Base-by-base conservation (phyloP, 1,140 invertebrate genomes). In the Chironomus striatipennis region DNA sequence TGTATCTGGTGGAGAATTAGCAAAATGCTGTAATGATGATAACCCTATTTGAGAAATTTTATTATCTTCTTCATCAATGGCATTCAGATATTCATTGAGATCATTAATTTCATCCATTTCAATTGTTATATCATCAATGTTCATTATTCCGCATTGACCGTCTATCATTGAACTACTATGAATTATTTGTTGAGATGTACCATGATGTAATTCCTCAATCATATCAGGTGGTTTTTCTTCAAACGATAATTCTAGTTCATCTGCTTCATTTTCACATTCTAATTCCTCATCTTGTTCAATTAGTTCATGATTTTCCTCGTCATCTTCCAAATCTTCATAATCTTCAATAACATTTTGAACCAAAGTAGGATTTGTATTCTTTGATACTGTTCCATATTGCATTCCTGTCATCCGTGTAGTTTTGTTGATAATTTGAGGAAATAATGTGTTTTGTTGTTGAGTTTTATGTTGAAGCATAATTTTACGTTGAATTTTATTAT, bases 1-100 rank as follows among this genome's bases (percentile, higher is more conserved):
- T 0, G 91, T 94, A 78, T 93, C 91, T 0, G 91, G 91, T 6
- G 91, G 90, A 10, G 83, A 84, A 24, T 34, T 67, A 78, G 84
- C 65, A 70, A 70, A 20, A 70, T 70, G 65, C 18, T 20, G 20
- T 8, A 18, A 21, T 7, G 9, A 17, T 20, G 65, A 70, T 21
- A 21, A 70, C 10, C 17, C 20, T 10, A 21, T 20, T 70, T 70
- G 65, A 20, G 65, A 70, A n/a, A 20, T 18, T 70, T 70, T 18
- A 70, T 70, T 21, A 70, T 70, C 65, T 70, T 70, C 65, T 8
- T 70, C 65, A 70, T 70, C 65, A 21, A 70, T 70, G 4, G 65
- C 20, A 20, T 70, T 70, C 10, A 70, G 20, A 21, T 70, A 70
- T 20, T 70, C 65, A 70, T 70, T 70, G 8, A 70, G 9, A 17